Evolutionary conservation across 2,888 invertebrate genomes (phyloP), one percentile per base, ranked within the genome.

Genomic region (Lasioglossum pauxillum): DNA sequence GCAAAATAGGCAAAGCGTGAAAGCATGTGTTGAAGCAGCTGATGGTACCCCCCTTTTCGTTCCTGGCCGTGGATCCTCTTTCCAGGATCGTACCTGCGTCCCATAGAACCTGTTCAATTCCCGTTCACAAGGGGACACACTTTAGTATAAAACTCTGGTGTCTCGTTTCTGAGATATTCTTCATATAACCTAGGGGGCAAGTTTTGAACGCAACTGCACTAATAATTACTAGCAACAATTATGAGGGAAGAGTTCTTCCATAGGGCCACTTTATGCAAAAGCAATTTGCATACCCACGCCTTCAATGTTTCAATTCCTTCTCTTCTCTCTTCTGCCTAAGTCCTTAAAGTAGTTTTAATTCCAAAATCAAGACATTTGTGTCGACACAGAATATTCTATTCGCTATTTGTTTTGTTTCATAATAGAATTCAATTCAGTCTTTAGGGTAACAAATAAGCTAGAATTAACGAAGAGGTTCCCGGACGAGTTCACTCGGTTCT

Each of bases 21-120:
- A 89, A 89, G 88, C 85, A 88, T 90, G 80, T 75, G 88, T 84
- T 80, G 80, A 67, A 81, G 82, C 85, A 89, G 84, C 87, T 78
- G 83, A 83, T 87, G 38, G 84, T 69, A 87, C 67, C 76, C 89
- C 82, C 86, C 80, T 88, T 89, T 84, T 83, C 78, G 31, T 75
- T 80, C 82, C 71, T 80, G 41, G 27, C 38, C 78, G 41, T 60
- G 35, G 71, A 73, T 79, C 78, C 83, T 73, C 78, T 75, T 46
- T 31, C 31, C 82, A 81, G 82, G 73, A 74, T 82, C 75, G 83
- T 83, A 75, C 14, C 19, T 44, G 23, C 16, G 35, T 73, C 49
- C 44, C 19, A n/a, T 8, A 27, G 78, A 8, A 4, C 86, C 85
- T 71, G 5, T 60, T 5, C 16, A 5, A 23, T 69, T 31, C 41